A percentile compares a stretch with the other conserved stretches of the same genome.
Conservation (phyloP, 2,113 vertebrate genomes). For the Talpa occidentalis region DNA sequence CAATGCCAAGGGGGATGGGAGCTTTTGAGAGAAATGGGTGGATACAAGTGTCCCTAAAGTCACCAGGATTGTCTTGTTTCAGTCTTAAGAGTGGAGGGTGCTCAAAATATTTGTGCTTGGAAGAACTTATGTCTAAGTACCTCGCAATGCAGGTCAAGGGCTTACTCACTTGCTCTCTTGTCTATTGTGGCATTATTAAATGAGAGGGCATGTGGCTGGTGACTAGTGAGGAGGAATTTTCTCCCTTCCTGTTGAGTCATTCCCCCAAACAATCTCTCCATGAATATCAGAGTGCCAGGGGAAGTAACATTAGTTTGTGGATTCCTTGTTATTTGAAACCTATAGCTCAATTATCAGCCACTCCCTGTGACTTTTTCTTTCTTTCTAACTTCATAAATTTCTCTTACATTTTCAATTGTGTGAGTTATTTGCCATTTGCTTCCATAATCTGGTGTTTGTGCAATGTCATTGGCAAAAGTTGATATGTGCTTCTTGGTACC, state of each 20-base stretch:
- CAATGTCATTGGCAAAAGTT: constrained; percentile 53
- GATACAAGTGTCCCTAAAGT: neutral
- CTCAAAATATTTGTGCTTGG: neutral
- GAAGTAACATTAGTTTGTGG: neutral
- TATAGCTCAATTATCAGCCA: neutral
- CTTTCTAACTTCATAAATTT: constrained; percentile 3
- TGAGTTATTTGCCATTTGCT: constrained; percentile 56
- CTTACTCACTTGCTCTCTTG: neutral
- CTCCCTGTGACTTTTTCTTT: neutral
- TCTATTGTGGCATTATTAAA: neutral
- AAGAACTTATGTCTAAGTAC: neutral
- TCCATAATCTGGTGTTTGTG: constrained; percentile 40
- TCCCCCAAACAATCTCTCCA: neutral
- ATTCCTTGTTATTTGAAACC: constrained; percentile 37
- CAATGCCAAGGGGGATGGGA: neutral
- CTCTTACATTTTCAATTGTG: constrained; percentile 9
- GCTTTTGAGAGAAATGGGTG: neutral
- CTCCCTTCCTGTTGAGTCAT: constrained; percentile 50
- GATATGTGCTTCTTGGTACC: constrained; percentile 25
- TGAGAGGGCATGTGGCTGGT: neutral
- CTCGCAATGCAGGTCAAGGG: neutral
- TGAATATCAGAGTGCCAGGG: neutral
- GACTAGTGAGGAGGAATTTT: neutral
- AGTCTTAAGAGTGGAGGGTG: fast-evolving
- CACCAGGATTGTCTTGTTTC: neutral